Evolutionary conservation across 2,113 vertebrate species (phyloP).

Genomic region (Notiomystis cincta): DNA sequence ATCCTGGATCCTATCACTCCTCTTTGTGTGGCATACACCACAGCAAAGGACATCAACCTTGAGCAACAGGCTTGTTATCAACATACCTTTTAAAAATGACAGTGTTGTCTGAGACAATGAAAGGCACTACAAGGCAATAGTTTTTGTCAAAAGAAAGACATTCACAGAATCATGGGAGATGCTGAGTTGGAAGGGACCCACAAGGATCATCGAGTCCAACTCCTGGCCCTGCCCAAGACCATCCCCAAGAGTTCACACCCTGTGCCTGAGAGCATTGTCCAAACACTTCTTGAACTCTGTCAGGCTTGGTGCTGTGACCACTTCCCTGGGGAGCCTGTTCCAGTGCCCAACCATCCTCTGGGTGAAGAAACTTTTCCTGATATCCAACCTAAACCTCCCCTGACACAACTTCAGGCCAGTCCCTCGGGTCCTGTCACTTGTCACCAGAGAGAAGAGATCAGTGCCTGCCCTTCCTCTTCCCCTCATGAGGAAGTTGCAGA

Average conservation of each 20-base stretch:
- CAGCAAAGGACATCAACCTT: neutral
- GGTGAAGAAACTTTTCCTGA: accelerated
- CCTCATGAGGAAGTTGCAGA: accelerated
- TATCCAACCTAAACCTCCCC: neutral
- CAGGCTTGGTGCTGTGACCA: neutral
- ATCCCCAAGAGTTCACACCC: too few species aligned
- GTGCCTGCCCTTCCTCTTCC: neutral
- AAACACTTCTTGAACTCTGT: accelerated
- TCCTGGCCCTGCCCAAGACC: neutral
- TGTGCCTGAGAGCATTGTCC: neutral
- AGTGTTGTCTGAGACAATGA: neutral
- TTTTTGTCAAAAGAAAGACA: neutral
- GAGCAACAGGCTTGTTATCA: neutral
- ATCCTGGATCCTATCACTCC: neutral
- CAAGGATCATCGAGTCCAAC: accelerated
- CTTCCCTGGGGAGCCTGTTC: neutral
- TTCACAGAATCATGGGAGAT: neutral
- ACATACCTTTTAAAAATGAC: neutral
- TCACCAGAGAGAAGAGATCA: neutral
- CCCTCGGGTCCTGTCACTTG: accelerated
- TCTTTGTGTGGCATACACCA: neutral
- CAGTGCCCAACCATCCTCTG: accelerated
- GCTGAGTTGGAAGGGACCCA: neutral
- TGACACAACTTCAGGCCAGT: neutral
- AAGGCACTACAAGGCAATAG: neutral